A percentile compares a stretch with the other conserved stretches of the same genome.
Conservation (phyloP, 2,797 vertebrate genomes). For the Alosa sapidissima region DNA sequence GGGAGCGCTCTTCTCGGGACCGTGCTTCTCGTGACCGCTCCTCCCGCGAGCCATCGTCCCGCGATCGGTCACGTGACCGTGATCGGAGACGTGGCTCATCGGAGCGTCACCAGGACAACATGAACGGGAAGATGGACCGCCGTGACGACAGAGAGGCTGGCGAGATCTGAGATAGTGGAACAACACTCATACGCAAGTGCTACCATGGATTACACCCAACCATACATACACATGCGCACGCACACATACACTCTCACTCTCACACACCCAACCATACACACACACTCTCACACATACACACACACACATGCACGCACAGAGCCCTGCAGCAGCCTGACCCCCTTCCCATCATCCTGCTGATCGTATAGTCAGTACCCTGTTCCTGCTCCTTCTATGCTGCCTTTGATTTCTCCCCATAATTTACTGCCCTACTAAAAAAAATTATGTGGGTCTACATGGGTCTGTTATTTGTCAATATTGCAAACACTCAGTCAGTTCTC, state of each 20-base stretch:
- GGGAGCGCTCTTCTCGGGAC: slow-evolving; percentile 41
- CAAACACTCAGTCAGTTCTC: neutral
- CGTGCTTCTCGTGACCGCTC: slow-evolving; percentile 15
- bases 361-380: neutral
- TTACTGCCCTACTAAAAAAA: neutral
- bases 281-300: neutral
- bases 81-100: slow-evolving; percentile 77
- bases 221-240: neutral
- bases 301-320: slow-evolving; percentile 8
- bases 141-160: slow-evolving; percentile 90
- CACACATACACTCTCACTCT: no score
- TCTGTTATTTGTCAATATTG: neutral
- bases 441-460: neutral
- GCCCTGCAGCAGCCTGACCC: neutral
- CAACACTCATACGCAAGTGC: slow-evolving; percentile 14
- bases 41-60: slow-evolving; percentile 74
- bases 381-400: neutral
- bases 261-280: slow-evolving; percentile 1
- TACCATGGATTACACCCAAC: slow-evolving; percentile 31
- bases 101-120: slow-evolving; percentile 78
- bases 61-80: slow-evolving; percentile 76
- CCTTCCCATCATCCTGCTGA: neutral
- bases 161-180: slow-evolving; percentile 78
- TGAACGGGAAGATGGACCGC: slow-evolving; percentile 85
- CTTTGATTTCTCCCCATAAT: neutral